A percentile compares a stretch with the other conserved stretches of the same genome.
Conservation (phyloP, 2,797 vertebrate species). For the Acridotheres tristis region DNA sequence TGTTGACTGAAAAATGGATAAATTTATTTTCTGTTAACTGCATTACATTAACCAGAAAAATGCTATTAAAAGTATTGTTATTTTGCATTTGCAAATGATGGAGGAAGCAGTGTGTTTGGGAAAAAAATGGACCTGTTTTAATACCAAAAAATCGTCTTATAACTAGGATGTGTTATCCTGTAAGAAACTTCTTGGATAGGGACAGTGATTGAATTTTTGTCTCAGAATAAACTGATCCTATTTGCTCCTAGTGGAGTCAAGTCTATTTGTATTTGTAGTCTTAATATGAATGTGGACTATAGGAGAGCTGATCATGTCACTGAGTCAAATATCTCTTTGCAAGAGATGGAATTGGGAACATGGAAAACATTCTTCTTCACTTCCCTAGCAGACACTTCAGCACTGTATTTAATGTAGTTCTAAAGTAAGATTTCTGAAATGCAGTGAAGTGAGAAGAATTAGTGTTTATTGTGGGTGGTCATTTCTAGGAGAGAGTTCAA, state of each 20-base stretch:
- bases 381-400: background rate
- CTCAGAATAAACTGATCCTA: background rate
- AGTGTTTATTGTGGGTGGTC: background rate
- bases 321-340: background rate
- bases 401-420: background rate
- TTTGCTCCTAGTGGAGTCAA: background rate
- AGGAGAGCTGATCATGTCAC: background rate
- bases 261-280: background rate
- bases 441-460: background rate
- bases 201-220: slow-evolving; percentile 17
- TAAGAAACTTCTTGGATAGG: background rate
- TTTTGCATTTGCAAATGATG: background rate
- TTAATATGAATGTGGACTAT: background rate
- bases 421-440: slow-evolving; percentile 9
- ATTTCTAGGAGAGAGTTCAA: background rate
- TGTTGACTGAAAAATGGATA: background rate
- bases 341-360: background rate
- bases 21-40: background rate
- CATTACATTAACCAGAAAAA: background rate
- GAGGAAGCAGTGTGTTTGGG: background rate
- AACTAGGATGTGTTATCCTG: background rate
- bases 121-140: background rate
- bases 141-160: background rate
- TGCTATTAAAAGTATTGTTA: background rate
- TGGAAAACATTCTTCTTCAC: background rate